Evolutionary conservation across 1,140 invertebrate species (phyloP), one percentile per base, ranked within the genome.

Genomic region (Drosophila insularis): DNA sequence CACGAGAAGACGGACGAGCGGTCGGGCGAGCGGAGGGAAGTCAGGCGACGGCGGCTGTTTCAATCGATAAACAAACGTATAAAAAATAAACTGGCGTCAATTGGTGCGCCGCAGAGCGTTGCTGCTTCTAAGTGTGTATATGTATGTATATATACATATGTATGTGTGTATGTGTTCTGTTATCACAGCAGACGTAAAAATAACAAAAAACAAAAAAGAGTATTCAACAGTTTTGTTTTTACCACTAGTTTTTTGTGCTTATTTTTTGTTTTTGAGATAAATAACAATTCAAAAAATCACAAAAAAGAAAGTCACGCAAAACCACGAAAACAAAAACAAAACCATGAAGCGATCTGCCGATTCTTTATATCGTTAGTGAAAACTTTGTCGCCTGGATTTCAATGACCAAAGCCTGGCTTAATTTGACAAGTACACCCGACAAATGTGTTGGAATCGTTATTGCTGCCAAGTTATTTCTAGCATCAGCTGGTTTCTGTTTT

Each of bases 31-130:
- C 32, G 4, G 32, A 35, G 7, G 32, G 32, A 35, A 8, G 32
- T 8, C 7, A 8, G 32, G 32, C 35, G 11, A 11, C 35, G 35
- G 35, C 35, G 78, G 77, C 39, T 72, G 67, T 71, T 82, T 79
- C 69, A 73, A 86, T 87, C 82, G 79, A 82, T 81, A 86, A 78
- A 76, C 64, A 74, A 78, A 74, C 58, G 63, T 65, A 73, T 39
- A 21, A 46, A 50, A 77, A 63, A 39, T 27, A 63, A 63, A 71
- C 55, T 78, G 75, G 62, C 72, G 72, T 78, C 75, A 78, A 74
- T 78, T 78, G 75, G 67, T 70, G 71, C 63, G 37, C 32, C 61
- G 61, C 6, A 23, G 2, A 0, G 27, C 27, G 21, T 21, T 40
- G 64, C 54, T 23, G 53, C 27, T 27, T 2, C 27, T 27, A 27